A percentile compares a stretch with the other conserved stretches of the same genome.
Conservation (phyloP, 2,113 vertebrate genomes). For the Oncorhynchus masou region DNA sequence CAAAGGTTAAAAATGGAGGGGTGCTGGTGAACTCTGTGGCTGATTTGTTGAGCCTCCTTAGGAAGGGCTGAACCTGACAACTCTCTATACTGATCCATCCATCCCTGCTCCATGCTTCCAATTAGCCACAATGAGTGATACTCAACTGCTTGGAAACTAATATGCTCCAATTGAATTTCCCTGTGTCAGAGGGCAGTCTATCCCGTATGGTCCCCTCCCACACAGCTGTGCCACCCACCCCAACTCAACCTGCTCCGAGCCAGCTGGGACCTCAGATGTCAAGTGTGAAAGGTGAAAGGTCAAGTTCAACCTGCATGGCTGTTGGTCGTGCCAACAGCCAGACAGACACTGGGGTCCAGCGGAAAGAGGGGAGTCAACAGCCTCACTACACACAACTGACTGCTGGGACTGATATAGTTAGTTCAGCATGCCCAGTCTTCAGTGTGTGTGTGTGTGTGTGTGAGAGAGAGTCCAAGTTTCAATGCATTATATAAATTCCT, state of each 20-base stretch:
- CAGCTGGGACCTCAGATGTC: conserved; percentile 54
- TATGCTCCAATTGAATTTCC: conserved; percentile 70
- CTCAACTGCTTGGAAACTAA: conserved; percentile 68
- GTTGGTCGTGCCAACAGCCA: conserved; percentile 38
- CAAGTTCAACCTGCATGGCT: conserved; percentile 68
- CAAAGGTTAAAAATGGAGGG: conserved; percentile 69
- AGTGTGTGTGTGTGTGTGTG: not conserved
- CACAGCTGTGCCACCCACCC: conserved; percentile 31
- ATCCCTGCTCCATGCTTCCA: conserved; percentile 49
- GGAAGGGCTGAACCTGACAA: conserved; percentile 39
- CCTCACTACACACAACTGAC: not conserved
- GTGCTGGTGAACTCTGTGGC: conserved; percentile 43
- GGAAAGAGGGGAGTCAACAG: conserved; percentile 29
- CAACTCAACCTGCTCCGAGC: conserved; percentile 35
- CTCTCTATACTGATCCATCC: conserved; percentile 44
- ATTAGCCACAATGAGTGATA: conserved; percentile 69
- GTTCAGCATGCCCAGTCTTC: conserved; percentile 14
- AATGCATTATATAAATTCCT: not conserved
- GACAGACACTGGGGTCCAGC: conserved; percentile 32
- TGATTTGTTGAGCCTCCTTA: conserved; percentile 4
- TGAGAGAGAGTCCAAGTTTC: not conserved
- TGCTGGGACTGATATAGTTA: not conserved
- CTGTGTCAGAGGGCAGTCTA: conserved; percentile 59
- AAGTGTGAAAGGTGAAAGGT: conserved; percentile 61
- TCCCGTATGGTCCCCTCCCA: conserved; percentile 50